Conservation (phyloP, 2,113 vertebrate species). For the Festucalex cinctus region DNA sequence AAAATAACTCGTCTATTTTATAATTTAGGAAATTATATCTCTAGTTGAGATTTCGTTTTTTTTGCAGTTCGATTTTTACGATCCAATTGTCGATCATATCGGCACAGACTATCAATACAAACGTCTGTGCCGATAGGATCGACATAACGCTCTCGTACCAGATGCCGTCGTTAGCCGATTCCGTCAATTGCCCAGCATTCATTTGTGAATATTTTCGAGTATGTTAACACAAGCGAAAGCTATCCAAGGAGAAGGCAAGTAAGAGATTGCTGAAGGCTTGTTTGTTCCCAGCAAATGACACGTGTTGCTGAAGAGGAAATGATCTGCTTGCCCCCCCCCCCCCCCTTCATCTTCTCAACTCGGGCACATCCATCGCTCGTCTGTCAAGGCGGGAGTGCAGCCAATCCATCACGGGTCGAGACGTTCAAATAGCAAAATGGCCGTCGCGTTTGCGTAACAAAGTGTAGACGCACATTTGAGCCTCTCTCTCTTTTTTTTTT, state of each 20-base stretch:
- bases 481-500: no score
- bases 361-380: conserved; percentile 70
- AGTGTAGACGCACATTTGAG: conserved; percentile 25
- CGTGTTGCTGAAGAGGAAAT: conserved; percentile 64
- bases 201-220: background rate
- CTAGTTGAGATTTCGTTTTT: no score
- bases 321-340: conserved; percentile 61
- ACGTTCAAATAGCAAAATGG: conserved; percentile 18
- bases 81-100: no score
- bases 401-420: conserved; percentile 77
- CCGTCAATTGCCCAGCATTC: no score
- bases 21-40: no score
- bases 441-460: conserved; percentile 37
- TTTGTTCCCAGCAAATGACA: conserved; percentile 71
- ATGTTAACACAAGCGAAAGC: conserved; percentile 5
- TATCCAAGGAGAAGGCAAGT: conserved; percentile 12
- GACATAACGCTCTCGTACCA: no score
- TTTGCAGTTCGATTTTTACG: no score
- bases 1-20: no score
- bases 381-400: conserved; percentile 75
- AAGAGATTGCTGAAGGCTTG: conserved; percentile 50
- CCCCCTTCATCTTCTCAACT: conserved; percentile 72
- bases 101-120: no score
- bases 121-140: no score
- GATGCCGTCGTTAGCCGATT: background rate